Percentiles rank a stretch among this genome's conserved stretches.
Conservation (phyloP, 1,140 invertebrate genomes). For the Drosophila micromelanica region DNA sequence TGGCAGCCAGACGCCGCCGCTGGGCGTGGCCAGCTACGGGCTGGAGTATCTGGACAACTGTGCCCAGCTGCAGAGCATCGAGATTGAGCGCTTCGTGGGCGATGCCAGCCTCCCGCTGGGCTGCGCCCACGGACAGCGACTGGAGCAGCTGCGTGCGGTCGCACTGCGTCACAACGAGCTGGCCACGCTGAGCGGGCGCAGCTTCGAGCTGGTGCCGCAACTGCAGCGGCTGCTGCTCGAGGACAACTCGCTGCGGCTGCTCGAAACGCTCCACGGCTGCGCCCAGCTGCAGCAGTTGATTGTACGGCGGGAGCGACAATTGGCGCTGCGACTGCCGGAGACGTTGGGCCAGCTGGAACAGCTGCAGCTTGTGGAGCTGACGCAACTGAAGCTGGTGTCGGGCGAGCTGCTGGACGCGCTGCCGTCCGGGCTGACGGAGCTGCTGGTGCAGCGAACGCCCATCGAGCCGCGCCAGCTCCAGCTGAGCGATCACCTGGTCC, state of each 20-base stretch:
- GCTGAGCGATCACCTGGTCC: conserved; percentile 34
- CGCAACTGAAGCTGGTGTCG: conserved; percentile 25
- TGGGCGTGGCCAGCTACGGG: conserved; percentile 61
- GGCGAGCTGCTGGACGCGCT: conserved; percentile 6
- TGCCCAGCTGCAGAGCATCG: conserved; percentile 38
- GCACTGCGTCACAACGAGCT: conserved; percentile 51
- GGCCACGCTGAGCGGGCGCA: conserved; percentile 32
- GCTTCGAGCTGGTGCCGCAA: conserved; percentile 56
- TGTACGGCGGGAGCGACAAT: conserved; percentile 36
- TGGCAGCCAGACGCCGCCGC: conserved; percentile 59
- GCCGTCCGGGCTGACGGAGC: conserved; percentile 24
- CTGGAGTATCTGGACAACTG: conserved; percentile 74
- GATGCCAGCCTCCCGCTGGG: conserved; percentile 40
- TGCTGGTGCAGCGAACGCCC: conserved; percentile 28
- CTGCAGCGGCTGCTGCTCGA: conserved; percentile 40
- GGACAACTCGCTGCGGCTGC: conserved; percentile 39
- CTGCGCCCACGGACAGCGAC: conserved; percentile 16
- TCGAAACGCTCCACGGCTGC: conserved; percentile 25
- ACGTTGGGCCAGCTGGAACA: conserved; percentile 13
- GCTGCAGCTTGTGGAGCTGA: conserved; percentile 33
- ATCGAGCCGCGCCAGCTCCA: conserved; percentile 18
- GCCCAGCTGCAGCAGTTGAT: conserved; percentile 20
- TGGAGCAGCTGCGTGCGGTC: conserved; percentile 25
- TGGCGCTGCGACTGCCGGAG: conserved; percentile 8
- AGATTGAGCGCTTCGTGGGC: conserved; percentile 58